phyloP scores from a whole-genome alignment of 2,113 vertebrate species.

The Gadus macrocephalus region DNA sequence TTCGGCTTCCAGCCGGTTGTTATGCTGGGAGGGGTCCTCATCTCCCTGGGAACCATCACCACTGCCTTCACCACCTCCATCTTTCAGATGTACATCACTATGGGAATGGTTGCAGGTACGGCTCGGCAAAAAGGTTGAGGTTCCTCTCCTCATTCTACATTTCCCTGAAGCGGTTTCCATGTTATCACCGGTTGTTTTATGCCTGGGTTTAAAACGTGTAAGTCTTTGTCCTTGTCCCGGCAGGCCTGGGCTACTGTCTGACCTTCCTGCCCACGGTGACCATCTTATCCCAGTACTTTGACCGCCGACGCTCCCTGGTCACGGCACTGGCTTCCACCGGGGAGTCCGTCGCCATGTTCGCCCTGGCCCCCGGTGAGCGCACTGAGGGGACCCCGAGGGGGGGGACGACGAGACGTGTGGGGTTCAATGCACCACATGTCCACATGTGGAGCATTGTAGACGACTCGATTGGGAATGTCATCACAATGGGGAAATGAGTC shows the following conservation, averaged over 20 bases:
- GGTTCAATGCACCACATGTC: too few species aligned
- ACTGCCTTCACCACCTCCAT: slow-evolving; percentile 80
- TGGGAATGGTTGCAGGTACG: slow-evolving; percentile 84
- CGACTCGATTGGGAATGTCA: too few species aligned
- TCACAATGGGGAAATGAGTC: too few species aligned
- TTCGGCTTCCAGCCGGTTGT: slow-evolving; percentile 88
- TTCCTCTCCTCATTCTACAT: background rate
- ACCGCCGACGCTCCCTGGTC: slow-evolving; percentile 83
- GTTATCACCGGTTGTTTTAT: too few species aligned
- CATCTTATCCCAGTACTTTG: slow-evolving; percentile 93
- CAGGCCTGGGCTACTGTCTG: slow-evolving; percentile 92
- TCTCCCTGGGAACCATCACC: slow-evolving; percentile 78
- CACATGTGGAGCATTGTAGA: too few species aligned
- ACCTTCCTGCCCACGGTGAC: slow-evolving; percentile 93
- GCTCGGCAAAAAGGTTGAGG: background rate
- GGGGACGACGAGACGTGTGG: too few species aligned
- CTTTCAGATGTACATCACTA: slow-evolving; percentile 87
- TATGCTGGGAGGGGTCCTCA: slow-evolving; percentile 84
- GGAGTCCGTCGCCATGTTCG: slow-evolving; percentile 89
- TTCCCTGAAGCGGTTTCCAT: too few species aligned
- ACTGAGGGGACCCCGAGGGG: background rate
- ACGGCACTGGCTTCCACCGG: slow-evolving; percentile 90
- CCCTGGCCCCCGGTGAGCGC: slow-evolving; percentile 86
- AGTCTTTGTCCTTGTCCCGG: slow-evolving; percentile 9
- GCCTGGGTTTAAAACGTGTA: too few species aligned